Conservation (phyloP, 2,797 vertebrate species). For the Melanotaenia trifasciata region DNA sequence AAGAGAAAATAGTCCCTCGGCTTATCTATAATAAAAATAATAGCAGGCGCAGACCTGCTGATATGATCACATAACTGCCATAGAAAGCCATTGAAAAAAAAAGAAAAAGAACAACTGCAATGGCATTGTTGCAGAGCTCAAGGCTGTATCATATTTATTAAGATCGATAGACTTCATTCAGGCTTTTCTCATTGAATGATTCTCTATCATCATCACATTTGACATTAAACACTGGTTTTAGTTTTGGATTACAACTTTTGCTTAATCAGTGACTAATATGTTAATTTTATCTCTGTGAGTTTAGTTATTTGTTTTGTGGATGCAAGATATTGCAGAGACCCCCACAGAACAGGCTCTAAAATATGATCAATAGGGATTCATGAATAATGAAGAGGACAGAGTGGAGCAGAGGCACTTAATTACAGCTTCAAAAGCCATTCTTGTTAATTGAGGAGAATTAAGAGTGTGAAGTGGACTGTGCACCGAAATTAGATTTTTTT, state of each 20-base stretch:
- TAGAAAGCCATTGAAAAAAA: background rate
- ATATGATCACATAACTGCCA: conserved; percentile 15
- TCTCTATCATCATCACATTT: conserved; percentile 31
- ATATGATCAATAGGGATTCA: conserved; percentile 93
- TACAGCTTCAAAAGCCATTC: conserved; percentile 95
- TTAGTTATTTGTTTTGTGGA: conserved; percentile 83
- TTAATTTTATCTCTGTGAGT: conserved; percentile 56
- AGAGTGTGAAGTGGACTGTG: conserved; percentile 92
- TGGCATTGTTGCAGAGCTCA: conserved; percentile 14
- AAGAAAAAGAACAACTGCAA: background rate
- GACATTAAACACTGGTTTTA: conserved; percentile 43
- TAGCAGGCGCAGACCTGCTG: background rate
- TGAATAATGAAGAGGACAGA: conserved; percentile 90
- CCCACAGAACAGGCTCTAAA: conserved; percentile 86
- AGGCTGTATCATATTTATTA: conserved; percentile 10
- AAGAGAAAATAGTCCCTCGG: background rate
- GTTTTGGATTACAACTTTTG: conserved; percentile 26
- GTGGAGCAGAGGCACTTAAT: conserved; percentile 91
- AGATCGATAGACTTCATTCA: conserved; percentile 1
- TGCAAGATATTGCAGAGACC: conserved; percentile 83
- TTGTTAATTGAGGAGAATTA: conserved; percentile 97
- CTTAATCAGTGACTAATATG: conserved; percentile 41
- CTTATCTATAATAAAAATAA: conserved; percentile 12
- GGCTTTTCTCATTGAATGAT: conserved; percentile 15
- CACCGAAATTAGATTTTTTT: conserved; percentile 84